Base-by-base conservation (phyloP, 2,888 invertebrate genomes). In the Hirtodrosophila trivittata region DNA sequence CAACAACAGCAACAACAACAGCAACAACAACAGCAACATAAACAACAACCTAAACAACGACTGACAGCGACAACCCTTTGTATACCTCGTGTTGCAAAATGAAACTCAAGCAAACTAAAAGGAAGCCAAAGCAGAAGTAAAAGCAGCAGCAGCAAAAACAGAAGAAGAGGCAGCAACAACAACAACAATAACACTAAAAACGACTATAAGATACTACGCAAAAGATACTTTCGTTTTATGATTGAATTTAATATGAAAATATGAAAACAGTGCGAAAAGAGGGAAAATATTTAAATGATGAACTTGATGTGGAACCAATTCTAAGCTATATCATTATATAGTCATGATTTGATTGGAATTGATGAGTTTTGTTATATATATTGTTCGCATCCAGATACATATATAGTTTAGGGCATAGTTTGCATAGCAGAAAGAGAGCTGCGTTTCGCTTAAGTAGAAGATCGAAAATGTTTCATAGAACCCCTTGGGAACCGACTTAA, bases 181-280 rank as follows among this genome's bases (percentile, higher is more conserved):
- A 60, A 13, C 49, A 47, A 35, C 21, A 25, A 32, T 3, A 13
- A 30, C 13, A 50, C 25, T 6, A 6, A 32, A 4, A 12, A 2
- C 51, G 56, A 52, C 64, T 49, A 21, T 39, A 1, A 3, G 12
- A 63, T 49, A 45, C n/a, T 30, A 50, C 50, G 35, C 13, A 46
- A 41, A 6, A 5, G 18, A 21, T 21, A 3, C 18, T 5, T 21
- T 21, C n/a, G n/a, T n/a, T n/a, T n/a, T n/a, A n/a, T n/a, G n/a
- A n/a, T n/a, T n/a, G n/a, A n/a, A n/a, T n/a, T n/a, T n/a, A n/a
- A n/a, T n/a, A n/a, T n/a, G n/a, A n/a, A n/a, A n/a, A n/a, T n/a
- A n/a, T n/a, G n/a, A n/a, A 12, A 12, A 18, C 21, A 13, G 13
- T 32, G 9, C 9, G 32, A 9, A 32, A 32, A n/a, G 10, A 32